Conservation (phyloP, 1,140 invertebrate species). For the Orussus abietinus region DNA sequence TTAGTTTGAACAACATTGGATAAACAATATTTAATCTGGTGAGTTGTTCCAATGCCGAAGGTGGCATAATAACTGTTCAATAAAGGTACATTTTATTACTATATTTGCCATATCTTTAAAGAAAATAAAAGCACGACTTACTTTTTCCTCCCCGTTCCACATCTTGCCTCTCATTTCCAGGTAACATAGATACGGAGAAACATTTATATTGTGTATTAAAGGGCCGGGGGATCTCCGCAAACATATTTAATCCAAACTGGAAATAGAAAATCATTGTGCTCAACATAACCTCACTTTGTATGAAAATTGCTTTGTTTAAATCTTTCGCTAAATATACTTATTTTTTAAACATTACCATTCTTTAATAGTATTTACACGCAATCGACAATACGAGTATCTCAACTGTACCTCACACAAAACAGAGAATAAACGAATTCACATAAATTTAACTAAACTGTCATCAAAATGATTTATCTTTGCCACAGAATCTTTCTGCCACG, state of each 20-base stretch:
- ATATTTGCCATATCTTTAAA: slow-evolving; percentile 7
- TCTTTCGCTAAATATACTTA: too few species aligned
- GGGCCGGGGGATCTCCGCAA: slow-evolving; percentile 72
- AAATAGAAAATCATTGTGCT: slow-evolving; percentile 50
- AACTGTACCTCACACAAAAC: too few species aligned
- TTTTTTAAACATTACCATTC: too few species aligned
- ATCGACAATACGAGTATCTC: too few species aligned
- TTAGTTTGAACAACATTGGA: slow-evolving; percentile 98
- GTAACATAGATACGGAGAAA: slow-evolving; percentile 94
- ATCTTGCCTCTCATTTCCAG: slow-evolving; percentile 88
- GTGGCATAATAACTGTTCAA: slow-evolving; percentile 91
- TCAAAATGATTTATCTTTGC: too few species aligned
- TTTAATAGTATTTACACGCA: too few species aligned
- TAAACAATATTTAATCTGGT: slow-evolving; percentile 96
- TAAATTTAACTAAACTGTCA: too few species aligned
- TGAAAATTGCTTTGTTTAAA: too few species aligned
- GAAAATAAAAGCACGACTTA: slow-evolving; percentile 50
- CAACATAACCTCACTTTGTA: too few species aligned
- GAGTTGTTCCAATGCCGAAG: slow-evolving; percentile 88
- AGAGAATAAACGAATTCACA: too few species aligned
- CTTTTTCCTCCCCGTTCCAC: slow-evolving; percentile 98
- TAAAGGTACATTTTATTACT: slow-evolving; percentile 20
- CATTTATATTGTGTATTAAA: slow-evolving; percentile 84
- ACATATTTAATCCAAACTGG: slow-evolving; percentile 80
- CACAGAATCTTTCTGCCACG: too few species aligned